Conservation (phyloP, 2,113 vertebrate species). For the Odontophorus gujanensis region DNA sequence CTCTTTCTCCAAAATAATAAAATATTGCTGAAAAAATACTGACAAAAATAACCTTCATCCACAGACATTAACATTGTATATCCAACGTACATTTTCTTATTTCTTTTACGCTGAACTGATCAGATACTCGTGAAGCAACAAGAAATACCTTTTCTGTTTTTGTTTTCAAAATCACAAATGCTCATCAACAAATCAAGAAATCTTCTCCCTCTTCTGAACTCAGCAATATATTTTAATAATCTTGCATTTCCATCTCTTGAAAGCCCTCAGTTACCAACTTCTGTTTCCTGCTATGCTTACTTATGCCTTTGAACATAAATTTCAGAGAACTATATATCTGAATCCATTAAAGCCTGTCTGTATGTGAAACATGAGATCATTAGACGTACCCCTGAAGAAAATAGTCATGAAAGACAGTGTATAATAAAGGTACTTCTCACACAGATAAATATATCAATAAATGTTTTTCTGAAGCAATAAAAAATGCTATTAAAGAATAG, state of each 20-base stretch:
- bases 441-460: background rate
- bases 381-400: background rate
- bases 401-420: background rate
- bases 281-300: background rate
- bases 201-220: background rate
- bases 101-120: background rate
- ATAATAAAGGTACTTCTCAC: background rate
- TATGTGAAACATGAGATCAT: background rate
- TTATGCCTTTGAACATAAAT: background rate
- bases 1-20: background rate
- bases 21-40: background rate
- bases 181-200: background rate
- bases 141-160: background rate
- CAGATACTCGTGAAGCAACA: background rate
- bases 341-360: background rate
- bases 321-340: background rate
- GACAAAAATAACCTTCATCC: background rate
- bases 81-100: background rate
- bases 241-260: background rate
- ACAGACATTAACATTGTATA: background rate
- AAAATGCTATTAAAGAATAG: background rate
- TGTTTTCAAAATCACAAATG: background rate
- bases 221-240: background rate
- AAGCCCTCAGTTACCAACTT: background rate
- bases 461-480: background rate